Conservation (phyloP, 2,888 invertebrate species). For the Elmis aenea region DNA sequence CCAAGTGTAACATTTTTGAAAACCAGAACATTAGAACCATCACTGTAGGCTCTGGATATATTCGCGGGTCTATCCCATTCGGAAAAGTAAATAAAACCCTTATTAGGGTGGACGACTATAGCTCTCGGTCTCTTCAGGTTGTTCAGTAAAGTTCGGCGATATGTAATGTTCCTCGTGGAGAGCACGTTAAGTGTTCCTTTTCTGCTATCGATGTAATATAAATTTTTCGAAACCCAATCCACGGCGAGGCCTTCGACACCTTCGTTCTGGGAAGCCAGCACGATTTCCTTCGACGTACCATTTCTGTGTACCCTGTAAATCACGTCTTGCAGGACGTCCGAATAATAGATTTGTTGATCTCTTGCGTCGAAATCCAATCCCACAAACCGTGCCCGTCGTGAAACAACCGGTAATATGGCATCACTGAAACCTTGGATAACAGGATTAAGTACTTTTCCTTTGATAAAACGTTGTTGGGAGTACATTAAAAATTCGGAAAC, state of each 20-base stretch:
- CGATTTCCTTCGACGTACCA: slow-evolving; percentile 78
- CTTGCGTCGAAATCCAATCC: slow-evolving; percentile 91
- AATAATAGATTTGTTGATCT: slow-evolving; percentile 91
- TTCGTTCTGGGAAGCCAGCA: slow-evolving; percentile 92
- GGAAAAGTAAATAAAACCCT: slow-evolving; percentile 90
- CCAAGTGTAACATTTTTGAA: slow-evolving; percentile 89
- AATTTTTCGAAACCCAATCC: slow-evolving; percentile 92
- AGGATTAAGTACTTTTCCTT: slow-evolving; percentile 85
- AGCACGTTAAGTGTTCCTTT: slow-evolving; percentile 92
- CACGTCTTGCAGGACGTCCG: slow-evolving; percentile 93
- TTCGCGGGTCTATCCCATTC: slow-evolving; percentile 97
- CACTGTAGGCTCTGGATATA: slow-evolving; percentile 87
- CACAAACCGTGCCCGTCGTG: slow-evolving; percentile 86
- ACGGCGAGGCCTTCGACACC: slow-evolving; percentile 94
- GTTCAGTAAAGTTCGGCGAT: slow-evolving; percentile 76
- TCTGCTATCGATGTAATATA: slow-evolving; percentile 92
- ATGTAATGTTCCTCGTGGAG: slow-evolving; percentile 79
- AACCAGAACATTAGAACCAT: slow-evolving; percentile 80
- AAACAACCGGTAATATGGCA: slow-evolving; percentile 91
- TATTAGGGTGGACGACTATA: slow-evolving; percentile 94
- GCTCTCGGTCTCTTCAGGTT: slow-evolving; percentile 90
- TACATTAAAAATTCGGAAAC: slow-evolving; percentile 91
- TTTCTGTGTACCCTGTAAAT: slow-evolving; percentile 80
- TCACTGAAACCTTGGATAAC: slow-evolving; percentile 89
- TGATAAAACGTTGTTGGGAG: slow-evolving; percentile 92